Base-by-base conservation (phyloP, 1,140 invertebrate genomes). In the Brachionus paranguensis region DNA sequence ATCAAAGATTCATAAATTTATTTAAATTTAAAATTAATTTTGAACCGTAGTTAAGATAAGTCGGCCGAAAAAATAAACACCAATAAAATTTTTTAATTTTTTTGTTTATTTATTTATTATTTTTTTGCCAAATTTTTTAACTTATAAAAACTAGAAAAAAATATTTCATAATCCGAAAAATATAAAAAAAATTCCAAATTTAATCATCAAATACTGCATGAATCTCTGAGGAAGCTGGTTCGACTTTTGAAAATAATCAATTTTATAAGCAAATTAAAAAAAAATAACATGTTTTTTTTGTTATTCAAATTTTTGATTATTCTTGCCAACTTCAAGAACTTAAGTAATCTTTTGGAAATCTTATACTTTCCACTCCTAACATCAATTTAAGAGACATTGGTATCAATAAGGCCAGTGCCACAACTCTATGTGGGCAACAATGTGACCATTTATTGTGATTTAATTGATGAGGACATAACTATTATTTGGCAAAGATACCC, bases 1-100 rank as follows among this genome's bases (percentile, higher is more conserved):
- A 72, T 72, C 68, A 72, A 72, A 72, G 68, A 72, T 72, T 72
- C 68, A 68, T 43, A 10, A 72, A 17, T 72, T 72, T 72, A 72
- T 72, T 72, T 72, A 43, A 72, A 72, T 72, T 72, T 68, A 68
- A 68, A 68, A 68, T 68, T 68, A 33, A 68, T 68, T 68, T 33
- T n/a, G 27, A 41, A 68, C 33, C 65, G 68, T 72, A 72, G 68
- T 72, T 72, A 72, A 72, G 68, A 72, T 72, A 72, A 72, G 33
- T 72, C 68, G 53, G 20, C 53, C 53, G 53, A 37, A 60, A 60
- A 60, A 72, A n/a, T 43, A 43, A 72, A 41, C 68, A 43, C 41
- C 33, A 72, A 72, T 43, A 72, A 41, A 72, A 72, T 17, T 41
- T 20, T 41, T 41, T 72, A 72, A 72, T 43, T 43, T 72, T 72